A percentile compares a stretch with the other conserved stretches of the same genome.
phyloP scores from a whole-genome alignment of 1,140 invertebrate genomes.

The Zaprionus nigranus region DNA sequence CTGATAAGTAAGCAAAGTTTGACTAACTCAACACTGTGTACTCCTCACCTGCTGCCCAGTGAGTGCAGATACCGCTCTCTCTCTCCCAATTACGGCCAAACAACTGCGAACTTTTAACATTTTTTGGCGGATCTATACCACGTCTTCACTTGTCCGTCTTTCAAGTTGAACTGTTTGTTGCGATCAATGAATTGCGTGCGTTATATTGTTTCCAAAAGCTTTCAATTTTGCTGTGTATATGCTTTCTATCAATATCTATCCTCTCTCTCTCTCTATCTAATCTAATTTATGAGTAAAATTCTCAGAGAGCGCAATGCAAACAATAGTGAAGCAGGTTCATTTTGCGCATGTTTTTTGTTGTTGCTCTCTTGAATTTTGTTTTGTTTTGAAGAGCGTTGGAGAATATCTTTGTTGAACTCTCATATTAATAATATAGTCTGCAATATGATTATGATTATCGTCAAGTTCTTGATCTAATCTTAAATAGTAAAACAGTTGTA shows the following conservation, averaged over 20 bases:
- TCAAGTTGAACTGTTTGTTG: slow-evolving; percentile 22
- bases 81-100: slow-evolving; percentile 29
- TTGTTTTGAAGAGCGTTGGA: background rate
- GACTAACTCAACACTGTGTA: background rate
- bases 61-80: slow-evolving; percentile 31
- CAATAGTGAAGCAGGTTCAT: background rate
- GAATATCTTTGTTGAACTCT: background rate
- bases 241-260: background rate
- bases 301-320: background rate
- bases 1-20: background rate
- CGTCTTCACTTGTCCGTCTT: slow-evolving; percentile 20
- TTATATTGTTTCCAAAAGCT: background rate
- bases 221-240: background rate
- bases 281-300: background rate
- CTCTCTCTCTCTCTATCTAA: background rate
- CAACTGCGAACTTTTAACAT: slow-evolving; percentile 58
- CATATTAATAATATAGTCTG: background rate
- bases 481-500: slow-evolving; percentile 54
- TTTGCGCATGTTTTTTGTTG: background rate
- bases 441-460: background rate
- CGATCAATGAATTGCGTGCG: background rate
- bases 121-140: background rate
- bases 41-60: slow-evolving; percentile 19
- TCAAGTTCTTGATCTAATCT: slow-evolving; percentile 53
- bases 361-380: background rate